Conservation (phyloP, 2,888 invertebrate species). For the Ashinkailepas kermadecensis region DNA sequence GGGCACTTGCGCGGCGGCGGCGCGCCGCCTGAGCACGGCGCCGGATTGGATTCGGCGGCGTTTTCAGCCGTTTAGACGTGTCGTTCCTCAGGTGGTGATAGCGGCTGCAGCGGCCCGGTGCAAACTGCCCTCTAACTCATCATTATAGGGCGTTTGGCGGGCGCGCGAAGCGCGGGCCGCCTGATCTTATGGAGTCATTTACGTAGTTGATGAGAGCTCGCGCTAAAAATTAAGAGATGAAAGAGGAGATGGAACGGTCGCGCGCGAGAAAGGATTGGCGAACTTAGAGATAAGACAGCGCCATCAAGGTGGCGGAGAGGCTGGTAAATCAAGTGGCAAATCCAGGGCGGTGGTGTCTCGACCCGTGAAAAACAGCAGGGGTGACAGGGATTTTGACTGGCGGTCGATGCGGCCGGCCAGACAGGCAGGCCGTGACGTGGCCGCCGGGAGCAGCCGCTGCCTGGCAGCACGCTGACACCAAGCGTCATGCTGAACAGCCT, state of each 20-base stretch:
- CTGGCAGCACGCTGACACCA: too few relatives aligned
- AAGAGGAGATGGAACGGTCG: slow-evolving; percentile 21
- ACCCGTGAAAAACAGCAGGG: slow-evolving; percentile 4
- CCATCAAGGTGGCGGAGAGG: slow-evolving; percentile 16
- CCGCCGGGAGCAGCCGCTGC: too few relatives aligned
- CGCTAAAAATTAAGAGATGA: slow-evolving; percentile 23
- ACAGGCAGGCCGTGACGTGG: too few relatives aligned
- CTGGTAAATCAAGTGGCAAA: slow-evolving; percentile 13
- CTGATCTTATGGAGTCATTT: slow-evolving; percentile 21
- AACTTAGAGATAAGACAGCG: slow-evolving; percentile 19
- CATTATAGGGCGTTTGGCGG: slow-evolving; percentile 20
- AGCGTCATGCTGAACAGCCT: too few relatives aligned
- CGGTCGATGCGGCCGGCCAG: not conserved
- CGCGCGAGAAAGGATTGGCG: slow-evolving; percentile 19
- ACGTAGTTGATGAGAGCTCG: slow-evolving; percentile 16
- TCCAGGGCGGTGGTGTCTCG: not conserved
- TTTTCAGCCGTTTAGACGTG: slow-evolving; percentile 7
- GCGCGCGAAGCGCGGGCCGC: not conserved
- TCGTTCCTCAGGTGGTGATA: slow-evolving; percentile 18
- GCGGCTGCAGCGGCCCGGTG: not conserved
- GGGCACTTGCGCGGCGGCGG: not conserved
- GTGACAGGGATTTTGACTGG: not conserved
- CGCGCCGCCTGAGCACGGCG: not conserved
- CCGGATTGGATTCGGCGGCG: slow-evolving; percentile 9
- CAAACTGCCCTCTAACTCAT: slow-evolving; percentile 9